A percentile compares a stretch with the other conserved stretches of the same genome.
phyloP scores from a whole-genome alignment of 2,888 invertebrate genomes.

The Papilio protenor region DNA sequence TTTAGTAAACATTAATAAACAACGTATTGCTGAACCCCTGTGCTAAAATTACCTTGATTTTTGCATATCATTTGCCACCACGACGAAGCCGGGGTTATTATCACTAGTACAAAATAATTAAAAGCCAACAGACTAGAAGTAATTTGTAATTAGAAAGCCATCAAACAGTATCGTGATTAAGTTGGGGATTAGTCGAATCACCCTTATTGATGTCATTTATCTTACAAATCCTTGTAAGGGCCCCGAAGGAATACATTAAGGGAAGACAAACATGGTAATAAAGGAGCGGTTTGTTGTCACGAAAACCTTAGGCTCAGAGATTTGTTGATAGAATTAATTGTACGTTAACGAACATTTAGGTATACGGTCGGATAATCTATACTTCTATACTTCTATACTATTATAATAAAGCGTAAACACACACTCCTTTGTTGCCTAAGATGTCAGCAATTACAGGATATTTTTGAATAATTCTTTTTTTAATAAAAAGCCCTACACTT shows the following conservation, averaged over 20 bases:
- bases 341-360: background rate
- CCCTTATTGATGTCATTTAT: constrained; percentile 41
- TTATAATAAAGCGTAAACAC: too few relatives aligned
- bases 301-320: background rate
- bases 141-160: constrained; percentile 30
- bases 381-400: too few relatives aligned
- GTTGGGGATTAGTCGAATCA: constrained; percentile 40
- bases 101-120: background rate
- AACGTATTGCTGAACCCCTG: too few relatives aligned
- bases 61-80: too few relatives aligned
- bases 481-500: too few relatives aligned
- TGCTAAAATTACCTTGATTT: too few relatives aligned
- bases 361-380: background rate
- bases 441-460: too few relatives aligned
- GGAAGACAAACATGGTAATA: constrained; percentile 36
- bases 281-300: constrained; percentile 21
- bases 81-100: too few relatives aligned
- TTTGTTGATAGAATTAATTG: background rate
- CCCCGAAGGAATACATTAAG: constrained; percentile 35
- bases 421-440: too few relatives aligned
- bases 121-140: constrained; percentile 5
- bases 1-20: too few relatives aligned
- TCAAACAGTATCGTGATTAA: constrained; percentile 38
- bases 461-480: too few relatives aligned
- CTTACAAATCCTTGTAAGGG: constrained; percentile 36